phyloP scores from a whole-genome alignment of 2,888 invertebrate genomes.

The Allolobophora icterica region DNA sequence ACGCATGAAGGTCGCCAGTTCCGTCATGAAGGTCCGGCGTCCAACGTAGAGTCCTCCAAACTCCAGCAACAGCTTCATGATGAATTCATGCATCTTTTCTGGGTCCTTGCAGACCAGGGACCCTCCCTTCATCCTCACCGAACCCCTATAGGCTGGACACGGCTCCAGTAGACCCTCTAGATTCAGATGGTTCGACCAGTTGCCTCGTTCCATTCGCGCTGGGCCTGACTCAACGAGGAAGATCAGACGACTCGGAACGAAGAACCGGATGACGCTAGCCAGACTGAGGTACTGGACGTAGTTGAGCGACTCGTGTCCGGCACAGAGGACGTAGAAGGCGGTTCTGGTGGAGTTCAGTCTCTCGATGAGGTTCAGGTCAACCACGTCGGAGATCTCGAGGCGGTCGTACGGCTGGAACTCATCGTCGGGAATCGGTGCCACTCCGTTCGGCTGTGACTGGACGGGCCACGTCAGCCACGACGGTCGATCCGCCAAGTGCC shows the following conservation, averaged over 20 bases:
- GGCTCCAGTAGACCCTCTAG: not conserved
- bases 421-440: not conserved
- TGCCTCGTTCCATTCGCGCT: not conserved
- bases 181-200: not conserved
- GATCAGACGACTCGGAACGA: not conserved
- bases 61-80: constrained; percentile 22
- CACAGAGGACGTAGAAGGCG: constrained; percentile 28
- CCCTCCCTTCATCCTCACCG: not conserved
- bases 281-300: constrained; percentile 25
- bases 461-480: not conserved
- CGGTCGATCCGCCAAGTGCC: not conserved
- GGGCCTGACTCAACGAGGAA: not conserved
- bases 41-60: constrained; percentile 27
- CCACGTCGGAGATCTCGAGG: not conserved
- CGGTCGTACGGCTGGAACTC: not conserved
- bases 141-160: not conserved
- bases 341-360: not conserved
- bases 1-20: constrained; percentile 13
- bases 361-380: not conserved
- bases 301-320: not conserved
- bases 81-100: not conserved
- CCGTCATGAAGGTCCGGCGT: constrained; percentile 30
- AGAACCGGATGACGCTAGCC: constrained; percentile 29
- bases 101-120: not conserved
- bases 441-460: not conserved